Conservation (phyloP, 2,888 invertebrate species). For the Coecobrya sp. region DNA sequence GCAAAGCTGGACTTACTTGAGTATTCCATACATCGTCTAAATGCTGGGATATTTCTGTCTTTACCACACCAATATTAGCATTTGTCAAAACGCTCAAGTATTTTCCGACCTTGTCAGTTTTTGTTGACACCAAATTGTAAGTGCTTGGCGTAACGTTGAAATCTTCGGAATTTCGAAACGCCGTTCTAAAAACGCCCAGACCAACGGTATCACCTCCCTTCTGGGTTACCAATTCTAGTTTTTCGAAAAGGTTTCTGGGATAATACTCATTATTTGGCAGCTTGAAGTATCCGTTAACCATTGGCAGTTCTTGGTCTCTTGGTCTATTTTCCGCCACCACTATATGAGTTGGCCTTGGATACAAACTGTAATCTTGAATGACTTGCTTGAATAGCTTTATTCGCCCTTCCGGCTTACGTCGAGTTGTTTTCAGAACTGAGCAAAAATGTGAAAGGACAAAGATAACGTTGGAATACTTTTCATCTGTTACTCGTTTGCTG, state of each 20-base stretch:
- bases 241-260: constrained; percentile 79
- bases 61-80: neutral
- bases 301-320: constrained; percentile 51
- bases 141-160: constrained; percentile 47
- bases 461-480: constrained; percentile 79
- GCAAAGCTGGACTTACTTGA: neutral
- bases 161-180: constrained; percentile 63
- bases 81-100: constrained; percentile 47
- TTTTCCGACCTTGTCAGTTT: constrained; percentile 14
- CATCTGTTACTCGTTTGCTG: constrained; percentile 61
- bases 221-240: constrained; percentile 53
- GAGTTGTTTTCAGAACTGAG: constrained; percentile 25
- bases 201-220: constrained; percentile 75
- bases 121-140: neutral
- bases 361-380: constrained; percentile 68
- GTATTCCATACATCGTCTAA: constrained; percentile 4
- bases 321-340: constrained; percentile 80
- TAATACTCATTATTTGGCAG: constrained; percentile 80
- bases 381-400: constrained; percentile 51
- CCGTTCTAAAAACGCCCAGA: constrained; percentile 65
- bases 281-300: constrained; percentile 77
- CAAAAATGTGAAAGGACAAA: constrained; percentile 79
- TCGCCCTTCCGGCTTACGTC: constrained; percentile 38
- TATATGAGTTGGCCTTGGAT: constrained; percentile 71
- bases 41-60: constrained; percentile 65